Base-by-base conservation (phyloP, 2,113 vertebrate species). In the Aleadryas rufinucha region DNA sequence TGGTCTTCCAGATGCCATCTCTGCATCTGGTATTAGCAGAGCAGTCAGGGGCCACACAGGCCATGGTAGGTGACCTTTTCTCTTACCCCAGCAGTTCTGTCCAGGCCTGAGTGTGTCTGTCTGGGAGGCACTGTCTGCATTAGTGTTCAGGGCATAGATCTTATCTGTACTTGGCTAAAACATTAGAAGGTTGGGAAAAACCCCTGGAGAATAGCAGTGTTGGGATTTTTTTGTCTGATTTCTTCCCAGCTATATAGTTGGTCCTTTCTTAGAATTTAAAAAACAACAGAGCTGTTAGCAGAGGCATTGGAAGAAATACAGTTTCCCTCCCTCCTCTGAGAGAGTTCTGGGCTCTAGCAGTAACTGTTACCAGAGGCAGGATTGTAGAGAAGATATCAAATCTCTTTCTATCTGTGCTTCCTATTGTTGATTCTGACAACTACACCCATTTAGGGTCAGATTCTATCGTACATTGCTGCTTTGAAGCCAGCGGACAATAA, bases 401-500 rank as follows among this genome's bases (percentile, higher is more conserved):
- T 91, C 44, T 94, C 50, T 72, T 91, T 76, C 79, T 96, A 44
- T 90, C 88, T 75, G 31, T 81, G 64, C 47, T 94, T 93, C 57
- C 72, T 69, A 63, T 85, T 93, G 89, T 93, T 95, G 91, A 74
- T 79, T 94, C 82, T 64, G 93, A 92, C 49, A 87, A 79, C 64
- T 74, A 75, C 68, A 86, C 84, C 57, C 56, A 87, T 84, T 95
- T 94, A 57, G 37, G 88, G 77, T 81, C 85, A 90, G 83, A 80
- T 64, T 88, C 83, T 80, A 86, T 74, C 6, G 0, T 60, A 65
- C 56, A 52, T 19, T 90, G 68, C 72, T 89, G 72, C 90, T 95
- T 86, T 90, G 83, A 96, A 93, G 87, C 50, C 37, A 84, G 71
- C 24, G 96, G 88, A 74, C 83, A 94, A 81, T 86, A 88, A 81